Evolutionary conservation across 2,888 invertebrate species (phyloP).

Genomic region (Invenusta paracnida): DNA sequence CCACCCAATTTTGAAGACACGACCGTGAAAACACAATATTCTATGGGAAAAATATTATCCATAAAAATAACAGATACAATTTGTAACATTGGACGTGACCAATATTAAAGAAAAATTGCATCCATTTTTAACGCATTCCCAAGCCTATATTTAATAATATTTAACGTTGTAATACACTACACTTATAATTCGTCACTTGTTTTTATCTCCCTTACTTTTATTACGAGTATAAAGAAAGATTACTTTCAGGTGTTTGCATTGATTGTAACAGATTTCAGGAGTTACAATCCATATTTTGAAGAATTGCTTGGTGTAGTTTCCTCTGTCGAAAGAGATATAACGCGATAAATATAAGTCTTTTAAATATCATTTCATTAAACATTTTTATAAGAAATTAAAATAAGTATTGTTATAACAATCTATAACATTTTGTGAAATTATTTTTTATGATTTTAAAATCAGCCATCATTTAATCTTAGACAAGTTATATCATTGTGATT

Average conservation of each 20-base stretch:
- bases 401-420: not conserved
- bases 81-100: not conserved
- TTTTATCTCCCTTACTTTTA: not conserved
- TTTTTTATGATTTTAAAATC: not conserved
- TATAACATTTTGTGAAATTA: not conserved
- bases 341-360: not conserved
- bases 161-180: not conserved
- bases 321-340: too few species aligned
- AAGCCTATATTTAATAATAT: not conserved
- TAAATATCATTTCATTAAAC: not conserved
- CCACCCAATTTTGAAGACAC: not conserved
- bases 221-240: not conserved
- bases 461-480: not conserved
- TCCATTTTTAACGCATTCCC: not conserved
- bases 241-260: not conserved
- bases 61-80: not conserved
- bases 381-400: not conserved
- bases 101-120: not conserved
- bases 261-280: too few species aligned
- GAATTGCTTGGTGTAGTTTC: too few species aligned
- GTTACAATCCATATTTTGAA: too few species aligned
- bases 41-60: not conserved
- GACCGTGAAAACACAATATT: not conserved
- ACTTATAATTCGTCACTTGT: not conserved
- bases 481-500: not conserved